Evolutionary conservation across 2,113 vertebrate species (phyloP), one percentile per base, ranked within the genome.

Genomic region (Toxotes jaculatrix): DNA sequence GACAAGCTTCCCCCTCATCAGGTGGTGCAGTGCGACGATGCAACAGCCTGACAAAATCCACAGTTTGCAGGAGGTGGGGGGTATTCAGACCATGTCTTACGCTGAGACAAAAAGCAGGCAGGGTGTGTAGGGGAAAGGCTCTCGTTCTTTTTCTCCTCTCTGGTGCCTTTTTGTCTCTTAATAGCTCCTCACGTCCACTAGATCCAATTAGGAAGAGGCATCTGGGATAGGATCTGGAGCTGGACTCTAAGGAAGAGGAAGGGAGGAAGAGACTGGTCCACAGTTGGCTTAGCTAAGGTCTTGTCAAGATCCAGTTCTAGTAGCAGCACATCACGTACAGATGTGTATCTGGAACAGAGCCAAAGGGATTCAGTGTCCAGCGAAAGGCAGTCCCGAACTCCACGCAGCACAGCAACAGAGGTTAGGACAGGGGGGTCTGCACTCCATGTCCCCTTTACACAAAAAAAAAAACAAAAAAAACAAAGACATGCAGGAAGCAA

Each of bases 21-120:
- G 93, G 91, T 93, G 93, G 92, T 91, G 93, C 92, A 92, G 87
- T 92, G 92, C 87, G 92, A 90, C 92, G 91, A 82, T 64, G 89
- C 84, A 91, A 90, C 85, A 88, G 87, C 42, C 84, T n/a, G 59
- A 81, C 74, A 82, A 78, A 82, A 79, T 83, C 83, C 87, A 85
- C 82, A 86, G 42, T 91, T 90, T 84, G 78, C 43, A 69, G 63
- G 80, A 83, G 73, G 77, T 51, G 72, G 16, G 34, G 67, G 71
- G 17, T 12, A 31, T 56, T 64, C 19, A 75, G 36, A 68, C 51
- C 19, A 76, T 17, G 51, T 73, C 32, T 63, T 21, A 47, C 5
- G 4, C 36, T 0, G 27, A 49, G 14, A 32, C 21, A 68, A 55
- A 57, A 70, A 45, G 21, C 34, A 36, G 21, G 23, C 34, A 69